Evolutionary conservation across 2,113 vertebrate species (phyloP).

Genomic region (Alligator mississippiensis): DNA sequence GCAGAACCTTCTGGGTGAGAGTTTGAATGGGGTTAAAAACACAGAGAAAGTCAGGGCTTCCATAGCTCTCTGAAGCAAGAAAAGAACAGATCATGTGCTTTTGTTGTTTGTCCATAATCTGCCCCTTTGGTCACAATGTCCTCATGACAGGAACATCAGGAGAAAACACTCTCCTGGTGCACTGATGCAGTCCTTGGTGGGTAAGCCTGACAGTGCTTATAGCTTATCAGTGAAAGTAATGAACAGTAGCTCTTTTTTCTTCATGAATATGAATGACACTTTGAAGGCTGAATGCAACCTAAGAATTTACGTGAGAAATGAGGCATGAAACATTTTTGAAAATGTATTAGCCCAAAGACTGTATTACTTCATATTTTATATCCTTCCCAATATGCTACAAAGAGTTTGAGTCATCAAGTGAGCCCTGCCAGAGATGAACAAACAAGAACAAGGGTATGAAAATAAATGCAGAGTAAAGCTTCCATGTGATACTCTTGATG

Average conservation of each 20-base stretch:
- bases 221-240: slow-evolving; percentile 60
- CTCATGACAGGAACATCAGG: not conserved
- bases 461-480: slow-evolving; percentile 60
- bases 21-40: not conserved
- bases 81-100: not conserved
- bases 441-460: slow-evolving; percentile 67
- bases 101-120: not conserved
- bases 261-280: slow-evolving; percentile 80
- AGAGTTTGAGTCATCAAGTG: slow-evolving; percentile 54
- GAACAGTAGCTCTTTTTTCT: slow-evolving; percentile 57
- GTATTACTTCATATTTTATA: slow-evolving; percentile 74
- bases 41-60: not conserved
- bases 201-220: slow-evolving; percentile 50
- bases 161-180: slow-evolving; percentile 7
- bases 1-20: not conserved
- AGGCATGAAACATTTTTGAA: slow-evolving; percentile 79
- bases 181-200: slow-evolving; percentile 7
- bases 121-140: not conserved
- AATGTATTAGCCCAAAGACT: slow-evolving; percentile 78
- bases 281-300: slow-evolving; percentile 78
- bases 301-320: slow-evolving; percentile 82
- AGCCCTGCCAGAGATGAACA: slow-evolving; percentile 51
- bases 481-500: slow-evolving; percentile 19
- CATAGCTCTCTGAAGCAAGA: not conserved
- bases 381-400: slow-evolving; percentile 72